Percentiles rank a stretch among this genome's conserved stretches.
These are phyloP conservation scores for Embidobia sp. DNA, from an alignment of 2,888 invertebrate species.

Conservation along the genomic window DNA sequence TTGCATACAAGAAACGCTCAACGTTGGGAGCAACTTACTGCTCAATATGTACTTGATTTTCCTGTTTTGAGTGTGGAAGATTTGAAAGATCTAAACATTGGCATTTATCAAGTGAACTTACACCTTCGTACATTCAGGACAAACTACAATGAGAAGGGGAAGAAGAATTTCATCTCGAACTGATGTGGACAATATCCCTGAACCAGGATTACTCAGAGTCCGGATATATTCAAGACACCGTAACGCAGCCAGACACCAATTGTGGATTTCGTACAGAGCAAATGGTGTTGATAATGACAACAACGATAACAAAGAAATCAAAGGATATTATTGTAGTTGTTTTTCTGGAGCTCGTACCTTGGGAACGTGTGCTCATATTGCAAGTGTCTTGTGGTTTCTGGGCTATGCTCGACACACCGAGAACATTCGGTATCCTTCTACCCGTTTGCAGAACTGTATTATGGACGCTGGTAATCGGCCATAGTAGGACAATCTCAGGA, in stretches of 20 bases:
- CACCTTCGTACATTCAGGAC: conserved; percentile 32
- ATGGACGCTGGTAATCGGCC: conserved; percentile 26
- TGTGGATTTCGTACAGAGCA: conserved; percentile 38
- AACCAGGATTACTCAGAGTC: conserved; percentile 38
- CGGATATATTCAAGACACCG: conserved; percentile 35
- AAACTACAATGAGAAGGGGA: conserved; percentile 5
- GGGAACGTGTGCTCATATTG: conserved; percentile 6
- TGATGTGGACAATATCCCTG: conserved; percentile 30
- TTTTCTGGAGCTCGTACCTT: neutral
- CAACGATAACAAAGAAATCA: neutral
- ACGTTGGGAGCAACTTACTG: conserved; percentile 33
- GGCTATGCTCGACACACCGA: conserved; percentile 1
- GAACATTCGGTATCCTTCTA: conserved; percentile 17
- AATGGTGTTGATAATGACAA: conserved; percentile 4
- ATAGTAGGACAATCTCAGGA: neutral
- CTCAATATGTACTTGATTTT: conserved; percentile 40
- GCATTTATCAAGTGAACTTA: conserved; percentile 46
- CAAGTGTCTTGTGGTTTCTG: conserved; percentile 14
- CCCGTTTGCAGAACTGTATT: neutral
- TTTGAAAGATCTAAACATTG: conserved; percentile 46
- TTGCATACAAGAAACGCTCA: conserved; percentile 44
- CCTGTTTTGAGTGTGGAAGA: conserved; percentile 25
- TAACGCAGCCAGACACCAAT: conserved; percentile 37
- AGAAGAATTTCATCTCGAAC: conserved; percentile 24
- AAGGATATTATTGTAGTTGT: conserved; percentile 6